Percentiles rank a stretch among this genome's conserved stretches.
These are phyloP conservation scores for Pteromalus puparum DNA, from an alignment of 1,140 invertebrate genomes.

Conservation along the genomic window DNA sequence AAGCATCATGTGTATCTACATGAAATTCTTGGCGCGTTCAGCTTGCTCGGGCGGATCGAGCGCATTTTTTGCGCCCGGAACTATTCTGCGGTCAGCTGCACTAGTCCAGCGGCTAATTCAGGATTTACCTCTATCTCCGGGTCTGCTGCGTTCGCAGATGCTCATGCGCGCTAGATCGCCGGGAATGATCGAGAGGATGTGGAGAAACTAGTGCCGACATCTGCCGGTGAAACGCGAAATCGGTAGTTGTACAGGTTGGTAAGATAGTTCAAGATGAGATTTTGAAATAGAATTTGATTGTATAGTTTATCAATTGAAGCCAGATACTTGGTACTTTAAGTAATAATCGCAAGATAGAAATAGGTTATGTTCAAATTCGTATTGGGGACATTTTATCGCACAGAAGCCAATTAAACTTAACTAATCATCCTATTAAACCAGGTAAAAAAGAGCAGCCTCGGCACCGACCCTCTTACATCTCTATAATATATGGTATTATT, in stretches of 20 bases:
- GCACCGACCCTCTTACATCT: no score
- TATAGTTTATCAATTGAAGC: no score
- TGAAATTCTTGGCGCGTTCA: background rate
- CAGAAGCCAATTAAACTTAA: no score
- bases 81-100: constrained; percentile 8
- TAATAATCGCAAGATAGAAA: no score
- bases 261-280: background rate
- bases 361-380: no score
- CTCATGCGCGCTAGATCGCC: background rate
- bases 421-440: no score
- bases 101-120: background rate
- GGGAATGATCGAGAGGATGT: background rate
- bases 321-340: no score
- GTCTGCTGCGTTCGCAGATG: background rate
- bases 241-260: background rate
- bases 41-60: background rate
- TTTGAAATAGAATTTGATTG: no score
- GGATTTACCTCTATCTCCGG: background rate
- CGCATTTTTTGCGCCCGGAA: constrained; percentile 21
- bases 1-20: background rate
- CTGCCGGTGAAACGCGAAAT: background rate
- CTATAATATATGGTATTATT: no score
- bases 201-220: constrained; percentile 17
- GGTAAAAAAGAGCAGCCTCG: no score
- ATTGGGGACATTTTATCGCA: no score